Conservation (phyloP, 2,888 invertebrate genomes). For the Caenorhabditis drosophilae region DNA sequence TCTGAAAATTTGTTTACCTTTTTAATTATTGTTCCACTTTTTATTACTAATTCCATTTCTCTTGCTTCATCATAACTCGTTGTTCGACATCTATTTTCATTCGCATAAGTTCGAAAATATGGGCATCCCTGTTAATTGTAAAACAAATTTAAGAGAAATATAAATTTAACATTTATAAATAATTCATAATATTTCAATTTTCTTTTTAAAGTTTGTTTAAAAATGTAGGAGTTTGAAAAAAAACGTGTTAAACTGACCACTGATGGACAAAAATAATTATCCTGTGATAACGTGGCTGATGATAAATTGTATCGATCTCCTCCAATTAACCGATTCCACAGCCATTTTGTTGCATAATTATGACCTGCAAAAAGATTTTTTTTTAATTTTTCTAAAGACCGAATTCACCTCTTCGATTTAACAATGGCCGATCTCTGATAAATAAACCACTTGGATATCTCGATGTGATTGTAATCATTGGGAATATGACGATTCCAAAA, state of each 20-base stretch:
- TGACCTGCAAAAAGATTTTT: too few relatives aligned
- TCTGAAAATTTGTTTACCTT: neutral
- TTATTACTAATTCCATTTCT: slow-evolving; percentile 25
- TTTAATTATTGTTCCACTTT: neutral
- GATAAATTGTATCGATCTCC: slow-evolving; percentile 65
- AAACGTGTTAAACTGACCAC: neutral
- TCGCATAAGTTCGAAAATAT: slow-evolving; percentile 63
- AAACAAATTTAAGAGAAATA: too few relatives aligned
- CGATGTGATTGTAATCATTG: slow-evolving; percentile 66
- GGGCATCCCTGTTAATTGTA: slow-evolving; percentile 61
- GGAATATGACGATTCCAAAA: slow-evolving; percentile 62
- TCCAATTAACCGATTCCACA: slow-evolving; percentile 67
- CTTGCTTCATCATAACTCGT: slow-evolving; percentile 50
- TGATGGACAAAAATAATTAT: slow-evolving; percentile 63
- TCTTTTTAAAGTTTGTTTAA: neutral
- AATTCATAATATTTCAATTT: neutral
- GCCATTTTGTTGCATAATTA: slow-evolving; percentile 65
- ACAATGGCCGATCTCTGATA: slow-evolving; percentile 50
- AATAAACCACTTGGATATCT: slow-evolving; percentile 63
- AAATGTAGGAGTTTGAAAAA: neutral
- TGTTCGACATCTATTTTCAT: slow-evolving; percentile 53
- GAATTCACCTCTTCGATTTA: slow-evolving; percentile 59
- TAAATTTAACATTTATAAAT: too few relatives aligned
- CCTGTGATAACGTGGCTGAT: slow-evolving; percentile 61
- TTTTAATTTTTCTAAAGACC: too few relatives aligned